Base-by-base conservation (phyloP, 2,797 vertebrate genomes). In the Microctenopoma stevenorrisi region DNA sequence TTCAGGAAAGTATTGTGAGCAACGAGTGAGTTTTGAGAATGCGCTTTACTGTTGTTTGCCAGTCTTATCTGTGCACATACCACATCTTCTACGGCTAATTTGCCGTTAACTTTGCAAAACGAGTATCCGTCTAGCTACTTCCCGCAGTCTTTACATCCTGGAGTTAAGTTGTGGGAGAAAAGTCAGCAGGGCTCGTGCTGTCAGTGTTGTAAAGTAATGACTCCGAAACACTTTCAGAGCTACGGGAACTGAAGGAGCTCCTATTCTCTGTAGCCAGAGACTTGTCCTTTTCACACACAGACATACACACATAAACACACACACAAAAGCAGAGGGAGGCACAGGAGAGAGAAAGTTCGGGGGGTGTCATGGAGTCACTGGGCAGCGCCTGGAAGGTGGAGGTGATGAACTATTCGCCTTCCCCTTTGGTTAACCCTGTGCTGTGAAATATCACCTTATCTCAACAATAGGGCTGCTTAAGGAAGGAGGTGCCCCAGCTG, bases 371-470 rank as follows among this genome's bases (percentile, higher is more conserved):
- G 68, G 66, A 78, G 72, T 82, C 63, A 59, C 57, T 78, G 72
- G 60, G 67, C 78, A 75, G 62, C 50, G 66, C 79, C 83, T 78
- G 65, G 68, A 84, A 79, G 70, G 75, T 85, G 79, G 81, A 91
- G 81, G 85, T 87, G 84, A 91, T 88, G 74, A 87, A 88, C 87
- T 89, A 52, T 90, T 91, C 86, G 73, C 81, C 26, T 90, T 90
- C 83, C 77, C 82, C 78, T 89, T 86, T 84, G 67, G 79, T 92
- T 91, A 92, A 92, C 88, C 89, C 81, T 56, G 64, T 33, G 28
- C 81, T 85, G 86, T 93, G 90, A 94, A 94, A 93, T 93, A 94
- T 93, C 91, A 92, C 92, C 93, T 91, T 87, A 89, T 92, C 89
- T 74, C 88, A 91, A 93, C 93, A 93, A 93, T 92, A 68, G 86